These are phyloP conservation scores for Slavum lentiscoides DNA, from an alignment of 2,888 invertebrate species.

Conservation along the genomic window DNA sequence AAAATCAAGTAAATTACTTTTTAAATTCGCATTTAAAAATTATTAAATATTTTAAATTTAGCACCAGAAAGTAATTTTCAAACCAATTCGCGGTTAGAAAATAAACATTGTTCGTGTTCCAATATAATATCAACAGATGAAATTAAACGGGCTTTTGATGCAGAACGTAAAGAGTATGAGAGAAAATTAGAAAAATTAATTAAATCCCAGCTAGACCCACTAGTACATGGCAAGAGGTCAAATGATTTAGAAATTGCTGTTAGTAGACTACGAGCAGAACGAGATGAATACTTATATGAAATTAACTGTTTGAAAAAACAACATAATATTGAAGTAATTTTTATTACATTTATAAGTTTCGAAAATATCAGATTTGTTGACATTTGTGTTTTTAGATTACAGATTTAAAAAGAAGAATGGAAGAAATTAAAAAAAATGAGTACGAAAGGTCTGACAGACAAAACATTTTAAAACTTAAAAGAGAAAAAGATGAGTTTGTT, in stretches of 20 bases:
- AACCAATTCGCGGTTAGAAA: constrained; percentile 9
- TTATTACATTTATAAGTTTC: not conserved
- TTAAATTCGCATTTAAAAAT: not conserved
- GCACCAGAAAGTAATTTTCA: constrained; percentile 10
- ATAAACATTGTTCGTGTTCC: constrained; percentile 10
- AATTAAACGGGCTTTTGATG: constrained; percentile 29
- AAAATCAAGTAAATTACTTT: constrained; percentile 34
- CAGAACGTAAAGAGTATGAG: constrained; percentile 40
- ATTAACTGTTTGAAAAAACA: constrained; percentile 47
- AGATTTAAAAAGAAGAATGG: constrained; percentile 43
- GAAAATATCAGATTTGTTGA: not conserved
- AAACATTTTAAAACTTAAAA: constrained; percentile 35
- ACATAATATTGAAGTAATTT: constrained; percentile 38
- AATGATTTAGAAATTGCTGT: constrained; percentile 45
- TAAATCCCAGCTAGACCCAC: constrained; percentile 33
- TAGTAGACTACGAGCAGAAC: constrained; percentile 46
- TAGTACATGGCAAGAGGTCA: not conserved
- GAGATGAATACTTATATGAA: constrained; percentile 49
- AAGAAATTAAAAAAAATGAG: constrained; percentile 22
- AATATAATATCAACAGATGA: constrained; percentile 4
- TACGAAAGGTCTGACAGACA: constrained; percentile 28
- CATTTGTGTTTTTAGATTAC: constrained; percentile 17
- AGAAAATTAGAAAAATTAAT: constrained; percentile 33
- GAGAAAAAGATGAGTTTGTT: constrained; percentile 39
- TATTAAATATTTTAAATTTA: not conserved